Percentiles rank a stretch among this genome's conserved stretches.
These are phyloP conservation scores for Lissocephala sabroskyi DNA, from an alignment of 2,888 invertebrate genomes.

Conservation along the genomic window DNA sequence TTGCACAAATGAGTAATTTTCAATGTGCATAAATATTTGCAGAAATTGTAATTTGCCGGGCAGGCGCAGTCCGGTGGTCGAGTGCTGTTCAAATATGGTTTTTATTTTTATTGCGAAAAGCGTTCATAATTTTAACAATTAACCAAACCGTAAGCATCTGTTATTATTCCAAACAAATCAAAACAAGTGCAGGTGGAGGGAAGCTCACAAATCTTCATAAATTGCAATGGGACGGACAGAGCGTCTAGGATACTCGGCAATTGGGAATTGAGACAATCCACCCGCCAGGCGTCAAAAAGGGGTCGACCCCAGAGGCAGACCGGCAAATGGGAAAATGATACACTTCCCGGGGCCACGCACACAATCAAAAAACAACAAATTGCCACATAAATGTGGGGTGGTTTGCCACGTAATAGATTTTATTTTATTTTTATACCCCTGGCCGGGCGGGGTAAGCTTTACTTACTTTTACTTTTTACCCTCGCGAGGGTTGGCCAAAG, in stretches of 20 bases:
- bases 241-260: constrained; percentile 25
- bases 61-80: constrained; percentile 14
- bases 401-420: constrained; percentile 73
- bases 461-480: constrained; percentile 56
- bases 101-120: constrained; percentile 70
- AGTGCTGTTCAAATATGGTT: constrained; percentile 62
- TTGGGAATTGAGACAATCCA: constrained; percentile 56
- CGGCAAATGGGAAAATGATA: constrained; percentile 69
- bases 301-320: constrained; percentile 24
- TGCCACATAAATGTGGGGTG: constrained; percentile 72
- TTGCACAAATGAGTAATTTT: constrained; percentile 67
- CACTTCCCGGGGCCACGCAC: constrained; percentile 64
- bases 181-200: constrained; percentile 61
- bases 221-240: constrained; percentile 36
- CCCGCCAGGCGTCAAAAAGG: constrained; percentile 18
- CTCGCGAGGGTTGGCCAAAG: constrained; percentile 11
- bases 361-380: constrained; percentile 72
- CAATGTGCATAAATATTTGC: constrained; percentile 69
- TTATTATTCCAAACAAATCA: constrained; percentile 71
- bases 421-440: constrained; percentile 64
- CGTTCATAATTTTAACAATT: constrained; percentile 70
- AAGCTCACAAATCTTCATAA: constrained; percentile 65
- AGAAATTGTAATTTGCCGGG: constrained; percentile 63
- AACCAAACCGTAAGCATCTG: constrained; percentile 70
- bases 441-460: constrained; percentile 13